Percentiles rank a stretch among this genome's conserved stretches.
phyloP scores from a whole-genome alignment of 2,888 invertebrate species.

The Caenorhabditis macrosperma region DNA sequence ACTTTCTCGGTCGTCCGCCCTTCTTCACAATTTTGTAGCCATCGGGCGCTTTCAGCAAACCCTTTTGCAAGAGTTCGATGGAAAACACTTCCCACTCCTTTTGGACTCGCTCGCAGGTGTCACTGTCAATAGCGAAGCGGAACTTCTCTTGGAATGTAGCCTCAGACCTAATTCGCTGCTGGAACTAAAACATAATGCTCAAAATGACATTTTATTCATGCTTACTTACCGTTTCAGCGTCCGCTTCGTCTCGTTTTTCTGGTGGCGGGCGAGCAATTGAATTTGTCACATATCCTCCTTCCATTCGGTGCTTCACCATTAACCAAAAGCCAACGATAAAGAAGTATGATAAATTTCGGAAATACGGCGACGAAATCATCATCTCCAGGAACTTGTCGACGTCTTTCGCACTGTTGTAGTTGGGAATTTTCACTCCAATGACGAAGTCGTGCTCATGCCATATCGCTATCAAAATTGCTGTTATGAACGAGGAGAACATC shows the following conservation, averaged over 20 bases:
- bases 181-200: conserved; percentile 3
- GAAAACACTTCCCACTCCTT: conserved; percentile 10
- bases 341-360: conserved; percentile 1
- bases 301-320: not conserved
- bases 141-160: no score
- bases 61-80: not conserved
- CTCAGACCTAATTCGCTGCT: not conserved
- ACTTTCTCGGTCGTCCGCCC: not conserved
- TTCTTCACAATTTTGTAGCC: conserved; percentile 6
- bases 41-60: conserved; percentile 5
- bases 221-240: not conserved
- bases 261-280: not conserved
- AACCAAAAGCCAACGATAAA: conserved; percentile 17
- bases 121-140: no score
- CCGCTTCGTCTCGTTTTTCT: not conserved
- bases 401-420: not conserved
- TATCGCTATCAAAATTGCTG: conserved; percentile 4
- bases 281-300: conserved; percentile 10
- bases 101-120: not conserved
- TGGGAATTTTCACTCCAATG: not conserved
- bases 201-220: not conserved
- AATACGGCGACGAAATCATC: conserved; percentile 1
- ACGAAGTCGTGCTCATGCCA: not conserved
- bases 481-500: conserved; percentile 11
- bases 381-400: not conserved